A percentile compares a stretch with the other conserved stretches of the same genome.
Evolutionary conservation across 2,888 invertebrate genomes (phyloP).

Genomic region (Hoplodrina ambigua): DNA sequence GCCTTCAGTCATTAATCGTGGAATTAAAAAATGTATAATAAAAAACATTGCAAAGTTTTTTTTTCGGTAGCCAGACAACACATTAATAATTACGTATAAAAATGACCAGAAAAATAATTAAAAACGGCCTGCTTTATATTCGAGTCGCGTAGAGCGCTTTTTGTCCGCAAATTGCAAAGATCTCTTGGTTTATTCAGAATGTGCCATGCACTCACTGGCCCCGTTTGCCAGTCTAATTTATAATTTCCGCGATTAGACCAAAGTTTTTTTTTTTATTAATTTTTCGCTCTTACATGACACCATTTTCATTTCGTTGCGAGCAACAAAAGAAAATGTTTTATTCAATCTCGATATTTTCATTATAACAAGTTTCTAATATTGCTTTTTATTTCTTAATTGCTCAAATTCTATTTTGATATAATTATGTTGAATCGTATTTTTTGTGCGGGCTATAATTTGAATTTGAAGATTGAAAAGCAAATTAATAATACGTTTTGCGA

Average conservation of each 20-base stretch:
- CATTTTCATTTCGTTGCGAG: slow-evolving; percentile 24
- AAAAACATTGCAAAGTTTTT: slow-evolving; percentile 5
- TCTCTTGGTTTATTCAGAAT: slow-evolving; percentile 73
- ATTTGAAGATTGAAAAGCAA: slow-evolving; percentile 1
- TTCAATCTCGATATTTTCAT: slow-evolving; percentile 31
- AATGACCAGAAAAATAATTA: slow-evolving; percentile 75
- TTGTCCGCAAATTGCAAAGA: slow-evolving; percentile 80
- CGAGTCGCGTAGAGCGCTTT: slow-evolving; percentile 73
- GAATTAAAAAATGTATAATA: slow-evolving; percentile 4
- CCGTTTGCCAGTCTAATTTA: slow-evolving; percentile 71
- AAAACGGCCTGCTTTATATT: slow-evolving; percentile 79
- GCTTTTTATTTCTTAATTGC: slow-evolving; percentile 26
- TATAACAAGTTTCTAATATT: slow-evolving; percentile 20
- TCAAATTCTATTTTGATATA: slow-evolving; percentile 15
- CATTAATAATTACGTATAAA: slow-evolving; percentile 62
- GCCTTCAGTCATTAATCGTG: background rate
- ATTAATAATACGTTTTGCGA: slow-evolving; percentile 5
- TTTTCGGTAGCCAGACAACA: slow-evolving; percentile 34
- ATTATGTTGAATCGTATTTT: slow-evolving; percentile 9
- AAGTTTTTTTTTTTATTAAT: slow-evolving; percentile 65
- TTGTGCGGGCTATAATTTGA: background rate
- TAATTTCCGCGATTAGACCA: slow-evolving; percentile 73
- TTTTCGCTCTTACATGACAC: slow-evolving; percentile 48
- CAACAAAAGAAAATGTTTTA: slow-evolving; percentile 43
- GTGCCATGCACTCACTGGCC: slow-evolving; percentile 65